Evolutionary conservation across 2,113 vertebrate genomes (phyloP).

Genomic region (Vulpes ferrilata): DNA sequence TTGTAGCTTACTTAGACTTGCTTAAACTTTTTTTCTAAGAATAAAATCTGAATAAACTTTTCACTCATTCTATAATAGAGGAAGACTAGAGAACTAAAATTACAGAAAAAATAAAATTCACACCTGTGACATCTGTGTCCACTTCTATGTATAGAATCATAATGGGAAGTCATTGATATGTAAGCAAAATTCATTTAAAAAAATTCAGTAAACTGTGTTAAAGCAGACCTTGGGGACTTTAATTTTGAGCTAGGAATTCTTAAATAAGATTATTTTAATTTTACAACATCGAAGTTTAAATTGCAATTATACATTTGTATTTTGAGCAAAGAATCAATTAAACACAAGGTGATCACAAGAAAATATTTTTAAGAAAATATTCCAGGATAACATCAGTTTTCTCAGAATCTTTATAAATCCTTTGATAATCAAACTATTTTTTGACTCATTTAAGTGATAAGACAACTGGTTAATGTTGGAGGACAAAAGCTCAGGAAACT

Average conservation of each 20-base stretch:
- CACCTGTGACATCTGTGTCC: background rate
- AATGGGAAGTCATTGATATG: background rate
- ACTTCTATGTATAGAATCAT: background rate
- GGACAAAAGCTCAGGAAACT: background rate
- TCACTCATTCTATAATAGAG: background rate
- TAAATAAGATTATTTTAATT: background rate
- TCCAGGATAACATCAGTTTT: background rate
- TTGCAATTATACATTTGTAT: background rate
- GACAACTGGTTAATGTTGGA: background rate
- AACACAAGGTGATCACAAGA: background rate
- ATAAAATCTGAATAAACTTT: constrained; percentile 62
- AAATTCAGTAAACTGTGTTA: background rate
- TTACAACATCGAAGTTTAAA: background rate
- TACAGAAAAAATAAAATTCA: constrained; percentile 12
- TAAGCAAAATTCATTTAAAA: background rate
- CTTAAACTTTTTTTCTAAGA: constrained; percentile 44
- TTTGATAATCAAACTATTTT: background rate
- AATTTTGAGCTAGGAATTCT: background rate
- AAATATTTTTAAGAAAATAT: background rate
- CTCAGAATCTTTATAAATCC: background rate
- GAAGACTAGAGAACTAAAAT: constrained; percentile 21
- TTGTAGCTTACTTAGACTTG: constrained; percentile 50
- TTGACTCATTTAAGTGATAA: background rate
- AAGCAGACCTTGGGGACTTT: background rate
- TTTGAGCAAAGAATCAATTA: background rate